These are phyloP conservation scores for Ceratina calcarata DNA, from an alignment of 1,140 invertebrate species.

Conservation along the genomic window DNA sequence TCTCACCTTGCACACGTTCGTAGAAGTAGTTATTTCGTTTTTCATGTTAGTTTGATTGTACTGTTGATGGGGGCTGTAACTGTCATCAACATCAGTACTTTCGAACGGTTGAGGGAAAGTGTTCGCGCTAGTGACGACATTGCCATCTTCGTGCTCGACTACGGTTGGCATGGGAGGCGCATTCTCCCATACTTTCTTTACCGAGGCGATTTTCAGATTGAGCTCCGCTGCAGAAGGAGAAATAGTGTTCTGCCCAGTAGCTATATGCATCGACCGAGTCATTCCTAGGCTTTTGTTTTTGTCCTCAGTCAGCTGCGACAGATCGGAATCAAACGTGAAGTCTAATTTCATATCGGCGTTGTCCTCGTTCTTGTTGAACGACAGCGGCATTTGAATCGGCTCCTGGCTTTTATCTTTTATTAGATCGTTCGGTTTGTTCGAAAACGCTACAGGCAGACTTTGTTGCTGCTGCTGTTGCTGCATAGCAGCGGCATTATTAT, in stretches of 20 bases:
- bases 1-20: constrained; percentile 88
- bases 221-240: constrained; percentile 91
- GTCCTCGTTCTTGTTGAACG: constrained; percentile 87
- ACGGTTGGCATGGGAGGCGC: constrained; percentile 85
- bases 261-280: constrained; percentile 84
- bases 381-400: constrained; percentile 83
- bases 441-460: constrained; percentile 81
- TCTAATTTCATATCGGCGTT: constrained; percentile 94
- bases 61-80: constrained; percentile 79
- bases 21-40: constrained; percentile 80
- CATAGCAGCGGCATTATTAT: constrained; percentile 53
- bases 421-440: constrained; percentile 83
- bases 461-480: constrained; percentile 70
- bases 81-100: constrained; percentile 81
- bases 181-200: constrained; percentile 94
- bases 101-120: constrained; percentile 81
- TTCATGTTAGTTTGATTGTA: constrained; percentile 79
- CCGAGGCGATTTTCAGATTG: constrained; percentile 95
- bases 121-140: constrained; percentile 77
- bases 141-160: constrained; percentile 84
- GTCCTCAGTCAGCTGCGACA: constrained; percentile 89
- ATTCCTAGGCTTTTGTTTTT: constrained; percentile 85
- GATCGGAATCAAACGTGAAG: constrained; percentile 91
- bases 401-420: constrained; percentile 81
- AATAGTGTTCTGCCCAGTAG: constrained; percentile 82